Percentiles rank a stretch among this genome's conserved stretches.
Evolutionary conservation across 2,888 invertebrate genomes (phyloP).

Genomic region (Drosophila barbarae): DNA sequence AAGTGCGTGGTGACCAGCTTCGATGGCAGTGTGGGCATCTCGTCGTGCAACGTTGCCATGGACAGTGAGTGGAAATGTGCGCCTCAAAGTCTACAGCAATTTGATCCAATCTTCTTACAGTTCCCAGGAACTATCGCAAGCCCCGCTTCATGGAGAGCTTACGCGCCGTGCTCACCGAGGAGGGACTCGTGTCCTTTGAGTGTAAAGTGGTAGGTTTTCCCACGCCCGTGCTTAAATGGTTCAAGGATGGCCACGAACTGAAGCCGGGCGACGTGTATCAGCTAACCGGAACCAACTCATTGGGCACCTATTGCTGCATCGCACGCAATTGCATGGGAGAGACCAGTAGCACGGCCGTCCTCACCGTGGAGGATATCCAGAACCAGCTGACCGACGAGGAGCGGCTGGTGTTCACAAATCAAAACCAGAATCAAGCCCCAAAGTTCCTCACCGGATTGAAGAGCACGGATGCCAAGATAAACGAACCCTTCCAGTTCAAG

Average conservation of each 20-base stretch:
- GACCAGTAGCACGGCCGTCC: slow-evolving; percentile 90
- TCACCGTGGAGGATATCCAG: slow-evolving; percentile 94
- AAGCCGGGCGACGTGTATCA: slow-evolving; percentile 96
- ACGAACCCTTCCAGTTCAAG: slow-evolving; percentile 89
- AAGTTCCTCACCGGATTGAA: slow-evolving; percentile 90
- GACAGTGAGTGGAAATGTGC: slow-evolving; percentile 83
- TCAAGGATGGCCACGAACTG: slow-evolving; percentile 94
- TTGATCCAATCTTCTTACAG: slow-evolving; percentile 80
- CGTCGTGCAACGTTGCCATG: slow-evolving; percentile 87
- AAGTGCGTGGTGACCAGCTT: slow-evolving; percentile 91
- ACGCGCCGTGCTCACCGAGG: slow-evolving; percentile 93
- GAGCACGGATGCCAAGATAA: slow-evolving; percentile 90
- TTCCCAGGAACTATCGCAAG: slow-evolving; percentile 93
- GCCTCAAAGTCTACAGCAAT: background rate
- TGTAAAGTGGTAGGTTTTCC: slow-evolving; percentile 96
- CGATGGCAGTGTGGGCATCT: slow-evolving; percentile 87
- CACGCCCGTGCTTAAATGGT: slow-evolving; percentile 92
- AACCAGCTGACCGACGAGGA: slow-evolving; percentile 94
- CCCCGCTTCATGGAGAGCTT: slow-evolving; percentile 94
- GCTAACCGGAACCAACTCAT: slow-evolving; percentile 92
- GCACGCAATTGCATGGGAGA: slow-evolving; percentile 95
- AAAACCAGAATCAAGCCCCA: slow-evolving; percentile 91
- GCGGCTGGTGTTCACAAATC: slow-evolving; percentile 82
- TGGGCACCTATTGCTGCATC: slow-evolving; percentile 93
- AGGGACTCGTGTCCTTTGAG: slow-evolving; percentile 94